Base-by-base conservation (phyloP, 2,797 vertebrate species). In the Typhlichthys subterraneus region DNA sequence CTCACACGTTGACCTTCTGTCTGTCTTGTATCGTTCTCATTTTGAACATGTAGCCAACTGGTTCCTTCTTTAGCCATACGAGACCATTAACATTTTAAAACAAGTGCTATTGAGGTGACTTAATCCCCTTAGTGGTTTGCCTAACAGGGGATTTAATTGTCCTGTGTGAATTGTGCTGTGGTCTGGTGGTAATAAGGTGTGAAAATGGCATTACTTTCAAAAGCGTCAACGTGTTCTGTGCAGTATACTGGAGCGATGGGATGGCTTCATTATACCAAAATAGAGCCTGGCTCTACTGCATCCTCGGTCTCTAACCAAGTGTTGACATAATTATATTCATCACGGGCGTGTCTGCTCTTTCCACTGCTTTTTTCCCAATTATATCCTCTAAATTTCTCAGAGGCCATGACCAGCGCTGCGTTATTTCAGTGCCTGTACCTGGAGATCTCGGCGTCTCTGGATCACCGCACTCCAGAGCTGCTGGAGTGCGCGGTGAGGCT, bases 381-480 rank as follows among this genome's bases (percentile, higher is more conserved):
- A 46, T 13, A 23, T 17, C 46, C 49, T 45, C 45, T 23, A 42
- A 48, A 46, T 46, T 63, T 68, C 63, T 53, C 88, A 95, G 94
- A 95, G 88, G 93, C 94, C 72, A 89, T 93, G 75, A 90, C 93
- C 70, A 91, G 94, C 46, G 94, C 95, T 0, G 88, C 91, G 69
- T 93, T 94, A 70, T 91, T 91, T 70, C 92, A 93, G 82, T 95
- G 94, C 76, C 93, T 94, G 58, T 95, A 94, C 60, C 88, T 95
- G 58, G 95, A 96, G 91, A 95, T 94, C 29, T 96, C 95, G 0
- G 94, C 95, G 15, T 94, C 92, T 3, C 87, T 96, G 79, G 94
- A 95, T 61, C 95, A 96, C 83, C 94, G 94, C 10, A 95, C 94
- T 0, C 81, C 75, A 0, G 93, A 95, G 85, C 91, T 96, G 45